Percentiles rank a stretch among this genome's conserved stretches.
Conservation (phyloP, 2,888 invertebrate species). For the Dasysyrphus tricinctus region DNA sequence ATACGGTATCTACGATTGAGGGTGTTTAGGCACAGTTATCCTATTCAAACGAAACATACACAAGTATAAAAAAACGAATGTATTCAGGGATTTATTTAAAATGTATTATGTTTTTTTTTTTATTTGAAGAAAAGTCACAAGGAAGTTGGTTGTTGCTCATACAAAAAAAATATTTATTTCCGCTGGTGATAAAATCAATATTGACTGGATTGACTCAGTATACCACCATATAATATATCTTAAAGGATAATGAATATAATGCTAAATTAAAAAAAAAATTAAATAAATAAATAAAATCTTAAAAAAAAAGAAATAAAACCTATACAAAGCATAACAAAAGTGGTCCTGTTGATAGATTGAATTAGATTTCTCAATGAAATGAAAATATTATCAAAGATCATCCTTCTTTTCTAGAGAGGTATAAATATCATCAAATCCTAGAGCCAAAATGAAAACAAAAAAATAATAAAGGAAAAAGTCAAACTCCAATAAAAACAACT, state of each 20-base stretch:
- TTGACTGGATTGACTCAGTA: background rate
- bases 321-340: no score
- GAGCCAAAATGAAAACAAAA: background rate
- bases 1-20: background rate
- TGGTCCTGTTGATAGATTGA: slow-evolving; percentile 46
- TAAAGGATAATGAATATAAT: background rate
- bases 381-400: slow-evolving; percentile 19
- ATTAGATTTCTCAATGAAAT: slow-evolving; percentile 35
- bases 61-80: background rate
- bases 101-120: background rate
- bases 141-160: no score
- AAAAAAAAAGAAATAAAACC: background rate
- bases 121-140: background rate
- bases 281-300: slow-evolving; percentile 1
- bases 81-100: background rate
- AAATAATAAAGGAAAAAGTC: background rate
- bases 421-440: slow-evolving; percentile 16
- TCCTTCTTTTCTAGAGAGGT: background rate
- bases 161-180: background rate
- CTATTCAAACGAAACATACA: background rate
- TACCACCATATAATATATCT: background rate
- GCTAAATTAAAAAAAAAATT: background rate
- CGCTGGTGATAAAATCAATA: slow-evolving; percentile 44
- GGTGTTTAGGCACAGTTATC: background rate
- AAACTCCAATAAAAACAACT: slow-evolving; percentile 10